Evolutionary conservation across 2,797 vertebrate genomes (phyloP).

Genomic region (Setipinna tenuifilis): DNA sequence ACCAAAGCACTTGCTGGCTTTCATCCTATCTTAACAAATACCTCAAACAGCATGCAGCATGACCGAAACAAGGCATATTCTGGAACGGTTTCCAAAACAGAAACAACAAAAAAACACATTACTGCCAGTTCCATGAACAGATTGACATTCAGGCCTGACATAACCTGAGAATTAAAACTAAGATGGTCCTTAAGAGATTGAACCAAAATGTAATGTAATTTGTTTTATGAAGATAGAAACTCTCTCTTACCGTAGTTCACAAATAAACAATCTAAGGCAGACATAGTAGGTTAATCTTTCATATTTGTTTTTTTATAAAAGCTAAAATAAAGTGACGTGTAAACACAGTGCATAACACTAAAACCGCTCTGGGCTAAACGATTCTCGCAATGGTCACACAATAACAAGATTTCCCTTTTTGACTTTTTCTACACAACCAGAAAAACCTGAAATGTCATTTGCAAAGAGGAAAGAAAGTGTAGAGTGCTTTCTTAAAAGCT

Average conservation of each 20-base stretch:
- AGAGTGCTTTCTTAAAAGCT: neutral
- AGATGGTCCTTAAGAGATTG: neutral
- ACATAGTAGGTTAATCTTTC: neutral
- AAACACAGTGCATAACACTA: constrained; percentile 11
- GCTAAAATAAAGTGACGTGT: constrained; percentile 21
- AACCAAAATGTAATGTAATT: neutral
- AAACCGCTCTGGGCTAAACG: neutral
- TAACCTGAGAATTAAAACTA: neutral
- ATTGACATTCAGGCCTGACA: constrained; percentile 3
- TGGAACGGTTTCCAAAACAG: constrained; percentile 27
- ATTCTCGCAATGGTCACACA: neutral
- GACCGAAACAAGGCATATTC: constrained; percentile 52
- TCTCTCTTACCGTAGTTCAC: neutral
- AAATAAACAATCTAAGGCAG: neutral
- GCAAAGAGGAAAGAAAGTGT: neutral
- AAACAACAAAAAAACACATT: neutral
- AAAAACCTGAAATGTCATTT: neutral
- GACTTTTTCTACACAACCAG: neutral
- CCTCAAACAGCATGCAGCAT: constrained; percentile 21
- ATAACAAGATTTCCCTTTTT: constrained; percentile 30
- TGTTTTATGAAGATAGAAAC: neutral
- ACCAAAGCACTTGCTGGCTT: neutral
- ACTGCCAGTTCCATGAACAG: constrained; percentile 29
- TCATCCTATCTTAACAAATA: neutral
- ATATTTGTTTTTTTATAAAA: neutral